phyloP scores from a whole-genome alignment of 2,113 vertebrate species.

The Origma solitaria region DNA sequence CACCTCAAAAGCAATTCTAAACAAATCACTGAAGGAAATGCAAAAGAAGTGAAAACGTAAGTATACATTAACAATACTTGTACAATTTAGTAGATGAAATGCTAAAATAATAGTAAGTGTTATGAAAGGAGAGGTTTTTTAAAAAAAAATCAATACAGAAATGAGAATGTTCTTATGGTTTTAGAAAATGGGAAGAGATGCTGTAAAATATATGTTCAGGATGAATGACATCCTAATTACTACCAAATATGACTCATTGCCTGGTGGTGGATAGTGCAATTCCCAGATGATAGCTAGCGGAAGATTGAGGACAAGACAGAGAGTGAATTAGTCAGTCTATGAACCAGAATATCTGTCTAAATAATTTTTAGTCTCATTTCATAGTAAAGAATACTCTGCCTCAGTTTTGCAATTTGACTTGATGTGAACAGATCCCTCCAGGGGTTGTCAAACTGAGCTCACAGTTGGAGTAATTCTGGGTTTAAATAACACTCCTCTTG shows the following conservation, averaged over 20 bases:
- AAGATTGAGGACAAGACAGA: neutral
- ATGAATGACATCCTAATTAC: conserved; percentile 32
- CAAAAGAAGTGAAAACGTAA: neutral
- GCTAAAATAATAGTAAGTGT: neutral
- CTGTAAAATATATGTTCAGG: neutral
- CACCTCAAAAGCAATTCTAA: neutral
- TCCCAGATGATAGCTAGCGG: neutral
- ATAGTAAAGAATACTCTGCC: conserved; percentile 12
- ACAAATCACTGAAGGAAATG: neutral
- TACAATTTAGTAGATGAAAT: neutral
- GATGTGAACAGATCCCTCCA: conserved; percentile 40
- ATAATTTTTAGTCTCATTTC: conserved; percentile 46
- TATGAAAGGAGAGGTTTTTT: neutral
- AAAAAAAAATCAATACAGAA: neutral
- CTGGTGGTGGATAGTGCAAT: neutral
- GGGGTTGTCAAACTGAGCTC: conserved; percentile 42
- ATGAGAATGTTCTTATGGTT: neutral
- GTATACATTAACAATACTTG: neutral
- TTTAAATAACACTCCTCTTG: conserved; percentile 21
- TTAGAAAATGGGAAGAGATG: neutral
- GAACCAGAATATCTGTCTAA: conserved; percentile 51
- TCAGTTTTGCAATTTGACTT: conserved; percentile 45
- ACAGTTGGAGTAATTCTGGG: conserved; percentile 31
- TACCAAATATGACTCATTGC: conserved; percentile 12
- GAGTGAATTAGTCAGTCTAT: conserved; percentile 17